Conservation (phyloP, 2,113 vertebrate species). For the Burhinus oedicnemus region DNA sequence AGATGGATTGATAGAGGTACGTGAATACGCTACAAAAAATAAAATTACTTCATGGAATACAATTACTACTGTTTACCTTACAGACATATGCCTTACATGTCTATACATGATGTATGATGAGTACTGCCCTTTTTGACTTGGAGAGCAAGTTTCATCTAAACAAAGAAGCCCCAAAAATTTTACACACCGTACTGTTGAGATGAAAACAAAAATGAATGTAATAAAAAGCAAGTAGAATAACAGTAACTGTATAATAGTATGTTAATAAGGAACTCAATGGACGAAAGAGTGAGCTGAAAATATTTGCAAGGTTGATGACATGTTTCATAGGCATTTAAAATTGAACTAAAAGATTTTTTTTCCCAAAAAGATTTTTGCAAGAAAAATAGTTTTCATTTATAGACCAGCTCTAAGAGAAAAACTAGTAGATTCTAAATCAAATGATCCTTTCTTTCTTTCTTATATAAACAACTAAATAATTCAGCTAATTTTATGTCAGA, state of each 20-base stretch:
- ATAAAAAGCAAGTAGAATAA: neutral
- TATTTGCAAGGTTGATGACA: neutral
- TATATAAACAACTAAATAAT: neutral
- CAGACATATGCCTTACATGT: rapidly evolving
- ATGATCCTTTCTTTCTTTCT: neutral
- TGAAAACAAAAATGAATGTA: neutral
- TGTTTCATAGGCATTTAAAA: neutral
- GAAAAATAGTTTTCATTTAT: neutral
- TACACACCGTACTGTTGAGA: neutral
- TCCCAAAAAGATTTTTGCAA: neutral
- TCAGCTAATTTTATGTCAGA: neutral
- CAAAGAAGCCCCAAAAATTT: neutral
- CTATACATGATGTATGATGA: neutral
- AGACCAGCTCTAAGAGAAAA: neutral
- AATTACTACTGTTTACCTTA: neutral
- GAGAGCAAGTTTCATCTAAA: neutral
- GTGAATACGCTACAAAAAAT: neutral
- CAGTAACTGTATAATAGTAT: neutral
- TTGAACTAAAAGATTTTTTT: neutral
- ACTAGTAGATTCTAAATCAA: neutral
- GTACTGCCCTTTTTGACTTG: neutral
- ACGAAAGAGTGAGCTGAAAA: neutral
- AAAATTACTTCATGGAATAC: neutral
- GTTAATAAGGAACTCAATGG: neutral
- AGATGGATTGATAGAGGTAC: neutral